These are phyloP conservation scores for Danio tinwini DNA, from an alignment of 2,797 vertebrate genomes.

Conservation along the genomic window DNA sequence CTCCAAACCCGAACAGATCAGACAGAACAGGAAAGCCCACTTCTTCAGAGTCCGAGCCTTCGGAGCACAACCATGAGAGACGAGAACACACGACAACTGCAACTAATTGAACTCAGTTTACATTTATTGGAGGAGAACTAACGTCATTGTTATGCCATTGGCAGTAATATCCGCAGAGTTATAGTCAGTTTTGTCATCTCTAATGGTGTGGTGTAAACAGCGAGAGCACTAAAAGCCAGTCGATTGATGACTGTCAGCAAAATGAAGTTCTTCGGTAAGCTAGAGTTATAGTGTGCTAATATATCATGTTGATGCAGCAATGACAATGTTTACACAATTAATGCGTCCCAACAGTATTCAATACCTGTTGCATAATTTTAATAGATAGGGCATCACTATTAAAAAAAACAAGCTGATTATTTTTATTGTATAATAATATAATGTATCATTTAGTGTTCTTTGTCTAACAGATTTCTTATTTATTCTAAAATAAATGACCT, in stretches of 20 bases:
- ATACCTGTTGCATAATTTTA: no score
- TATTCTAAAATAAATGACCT: no score
- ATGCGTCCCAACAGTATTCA: not conserved
- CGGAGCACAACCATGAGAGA: not conserved
- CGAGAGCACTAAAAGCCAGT: conserved; percentile 13
- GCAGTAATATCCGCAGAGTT: conserved; percentile 13
- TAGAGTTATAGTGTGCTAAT: not conserved
- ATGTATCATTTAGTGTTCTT: no score
- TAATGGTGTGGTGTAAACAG: conserved; percentile 22
- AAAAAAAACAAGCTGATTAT: no score
- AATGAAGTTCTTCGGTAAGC: not conserved
- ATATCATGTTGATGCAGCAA: not conserved
- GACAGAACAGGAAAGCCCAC: conserved; percentile 9
- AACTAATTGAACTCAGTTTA: conserved; percentile 32
- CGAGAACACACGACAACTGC: conserved; percentile 2
- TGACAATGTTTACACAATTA: not conserved
- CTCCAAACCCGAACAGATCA: conserved; percentile 26
- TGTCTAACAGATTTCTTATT: no score
- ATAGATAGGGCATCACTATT: no score
- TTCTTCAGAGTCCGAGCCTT: not conserved
- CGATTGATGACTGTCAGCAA: not conserved
- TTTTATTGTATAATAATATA: no score
- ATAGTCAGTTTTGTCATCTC: not conserved
- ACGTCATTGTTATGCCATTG: conserved; percentile 26
- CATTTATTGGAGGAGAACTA: conserved; percentile 11